Base-by-base conservation (phyloP, 2,888 invertebrate species). In the Herminia tarsipennalis region DNA sequence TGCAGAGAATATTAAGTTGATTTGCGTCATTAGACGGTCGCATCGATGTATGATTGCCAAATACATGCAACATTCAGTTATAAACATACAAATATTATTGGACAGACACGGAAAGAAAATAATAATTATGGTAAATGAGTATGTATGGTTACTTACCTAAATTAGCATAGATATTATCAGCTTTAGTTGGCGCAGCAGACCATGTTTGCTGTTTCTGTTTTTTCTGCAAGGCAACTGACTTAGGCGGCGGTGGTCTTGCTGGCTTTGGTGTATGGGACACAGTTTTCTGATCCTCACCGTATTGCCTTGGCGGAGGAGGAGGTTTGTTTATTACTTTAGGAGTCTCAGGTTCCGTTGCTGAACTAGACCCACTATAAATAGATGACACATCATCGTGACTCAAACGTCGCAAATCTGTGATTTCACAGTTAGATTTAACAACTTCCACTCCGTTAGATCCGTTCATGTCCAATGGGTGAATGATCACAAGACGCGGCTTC, bases 391-490 rank as follows among this genome's bases (percentile, higher is more conserved):
- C 93, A 55, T 92, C 92, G 46, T 89, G 88, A 76, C 88, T 90
- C 62, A 89, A 57, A 50, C 88, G 73, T 20, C 88, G 78, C 34
- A 83, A 58, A 53, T 86, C 88, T 5, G 83, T 65, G 39, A 86
- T 83, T 74, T 92, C 92, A 64, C 82, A 81, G 67, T 90, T 91
- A 1, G 89, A 85, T 76, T 93, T 94, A 52, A 96, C 93, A 22
- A 97, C 96, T 76, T 97, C 96, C 1, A 96, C 64, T 36, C 64
- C 96, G 50, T 93, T 95, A 5, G 95, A 94, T 18, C 96, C 95
- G 78, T 96, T 96, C 48, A 97, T 92, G 72, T 97, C 97, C 65
- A 96, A 91, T 8, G 97, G 97, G 92, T 97, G 97, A 53, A 97
- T 96, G 62, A 97, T 97, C 49, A 97, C 96, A 14, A 97, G 90